Conservation (phyloP, 2,888 invertebrate genomes). For the Lasioglossum zephyrum region DNA sequence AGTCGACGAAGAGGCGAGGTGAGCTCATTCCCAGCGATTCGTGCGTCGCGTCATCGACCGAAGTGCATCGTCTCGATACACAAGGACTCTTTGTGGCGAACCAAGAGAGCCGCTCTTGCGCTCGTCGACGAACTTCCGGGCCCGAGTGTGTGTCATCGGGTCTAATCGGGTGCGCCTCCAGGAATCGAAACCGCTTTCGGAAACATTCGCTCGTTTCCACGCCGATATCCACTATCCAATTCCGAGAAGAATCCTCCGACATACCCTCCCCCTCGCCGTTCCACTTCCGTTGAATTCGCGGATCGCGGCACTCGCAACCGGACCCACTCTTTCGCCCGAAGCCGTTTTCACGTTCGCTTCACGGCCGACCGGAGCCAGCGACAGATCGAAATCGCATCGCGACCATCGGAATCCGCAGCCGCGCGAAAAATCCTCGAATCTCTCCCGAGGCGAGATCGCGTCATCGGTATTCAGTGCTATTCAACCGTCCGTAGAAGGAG, state of each 20-base stretch:
- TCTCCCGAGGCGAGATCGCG: slow-evolving; percentile 9
- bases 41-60: slow-evolving; percentile 43
- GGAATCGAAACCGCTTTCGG: slow-evolving; percentile 57
- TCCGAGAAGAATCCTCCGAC: slow-evolving; percentile 3
- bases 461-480: slow-evolving; percentile 50
- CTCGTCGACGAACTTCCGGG: slow-evolving; percentile 39
- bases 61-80: slow-evolving; percentile 25
- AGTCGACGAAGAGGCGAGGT: slow-evolving; percentile 53
- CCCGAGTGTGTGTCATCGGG: slow-evolving; percentile 53
- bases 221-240: background rate
- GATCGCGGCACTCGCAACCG: background rate
- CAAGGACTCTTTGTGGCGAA: slow-evolving; percentile 32
- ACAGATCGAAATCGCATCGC: background rate
- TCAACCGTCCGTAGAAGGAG: slow-evolving; percentile 44
- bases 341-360: background rate
- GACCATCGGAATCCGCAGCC: background rate
- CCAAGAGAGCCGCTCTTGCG: background rate
- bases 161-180: slow-evolving; percentile 49
- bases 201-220: slow-evolving; percentile 42
- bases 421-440: slow-evolving; percentile 35
- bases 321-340: background rate
- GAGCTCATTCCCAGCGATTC: slow-evolving; percentile 51
- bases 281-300: background rate
- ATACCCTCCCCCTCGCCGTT: background rate
- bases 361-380: background rate